A percentile compares a stretch with the other conserved stretches of the same genome.
phyloP scores from a whole-genome alignment of 1,140 invertebrate genomes.

The Drosophila hydei region DNA sequence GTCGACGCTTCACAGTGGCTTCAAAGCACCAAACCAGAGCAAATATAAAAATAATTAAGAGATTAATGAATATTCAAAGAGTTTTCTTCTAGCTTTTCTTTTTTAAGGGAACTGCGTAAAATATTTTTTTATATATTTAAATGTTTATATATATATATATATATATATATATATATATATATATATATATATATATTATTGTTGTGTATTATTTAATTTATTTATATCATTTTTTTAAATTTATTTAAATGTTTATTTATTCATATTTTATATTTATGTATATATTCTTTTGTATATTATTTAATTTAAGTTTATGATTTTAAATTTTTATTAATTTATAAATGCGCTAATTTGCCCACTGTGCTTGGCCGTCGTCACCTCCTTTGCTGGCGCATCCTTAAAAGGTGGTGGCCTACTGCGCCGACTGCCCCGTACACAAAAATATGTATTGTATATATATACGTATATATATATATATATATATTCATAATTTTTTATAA shows the following conservation, averaged over 20 bases:
- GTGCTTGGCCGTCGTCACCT: slow-evolving; percentile 36
- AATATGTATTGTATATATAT: slow-evolving; percentile 16
- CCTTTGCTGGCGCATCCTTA: slow-evolving; percentile 70
- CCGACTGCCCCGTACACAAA: slow-evolving; percentile 42
- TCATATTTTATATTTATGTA: not conserved
- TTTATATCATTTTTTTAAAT: too few relatives aligned
- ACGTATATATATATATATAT: slow-evolving; percentile 32
- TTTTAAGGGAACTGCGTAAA: too few relatives aligned
- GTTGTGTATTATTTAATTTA: not conserved
- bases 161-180: too few relatives aligned
- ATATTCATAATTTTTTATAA: slow-evolving; percentile 64
- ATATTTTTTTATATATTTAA: too few relatives aligned
- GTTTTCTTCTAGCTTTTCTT: not conserved
- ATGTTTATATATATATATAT: too few relatives aligned
- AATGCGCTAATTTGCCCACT: slow-evolving; percentile 5
- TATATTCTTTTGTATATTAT: not conserved
- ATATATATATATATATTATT: too few relatives aligned
- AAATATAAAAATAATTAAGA: not conserved
- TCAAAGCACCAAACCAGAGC: not conserved
- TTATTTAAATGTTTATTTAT: not conserved
- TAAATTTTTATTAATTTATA: not conserved
- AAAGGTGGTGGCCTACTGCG: slow-evolving; percentile 74
- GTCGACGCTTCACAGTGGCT: slow-evolving; percentile 59
- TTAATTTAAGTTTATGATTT: not conserved
- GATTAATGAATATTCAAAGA: not conserved